Conservation (phyloP, 2,113 vertebrate species). For the Aplodontia rufa region DNA sequence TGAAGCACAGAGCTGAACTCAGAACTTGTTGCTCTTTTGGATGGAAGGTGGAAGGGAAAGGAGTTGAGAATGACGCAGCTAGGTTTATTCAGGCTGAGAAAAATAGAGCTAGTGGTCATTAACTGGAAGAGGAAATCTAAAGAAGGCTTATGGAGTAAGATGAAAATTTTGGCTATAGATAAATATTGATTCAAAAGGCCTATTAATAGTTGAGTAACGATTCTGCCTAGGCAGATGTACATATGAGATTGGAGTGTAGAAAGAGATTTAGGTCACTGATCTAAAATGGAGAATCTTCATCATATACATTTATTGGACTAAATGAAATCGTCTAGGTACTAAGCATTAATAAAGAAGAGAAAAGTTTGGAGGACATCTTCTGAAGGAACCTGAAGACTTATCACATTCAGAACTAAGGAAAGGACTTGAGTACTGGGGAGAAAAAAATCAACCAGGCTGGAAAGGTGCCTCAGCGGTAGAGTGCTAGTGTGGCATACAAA, state of each 20-base stretch:
- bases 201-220: neutral
- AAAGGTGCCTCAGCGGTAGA: too few relatives aligned
- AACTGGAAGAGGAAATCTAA: neutral
- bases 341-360: neutral
- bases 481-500: too few relatives aligned
- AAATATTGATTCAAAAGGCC: neutral
- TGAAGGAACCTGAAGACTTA: neutral
- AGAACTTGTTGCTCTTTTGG: neutral
- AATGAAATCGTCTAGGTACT: neutral
- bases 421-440: too few relatives aligned
- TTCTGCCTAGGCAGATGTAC: neutral
- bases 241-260: neutral
- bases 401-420: neutral
- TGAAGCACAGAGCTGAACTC: neutral
- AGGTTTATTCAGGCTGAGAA: neutral
- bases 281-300: neutral
- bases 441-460: too few relatives aligned
- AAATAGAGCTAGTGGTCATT: neutral
- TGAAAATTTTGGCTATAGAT: neutral
- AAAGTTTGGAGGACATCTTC: neutral
- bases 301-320: neutral
- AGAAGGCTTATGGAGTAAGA: neutral
- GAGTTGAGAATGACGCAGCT: neutral
- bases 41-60: neutral
- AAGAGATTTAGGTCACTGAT: neutral